Conservation (phyloP, 2,797 vertebrate species). For the Danio aesculapii region DNA sequence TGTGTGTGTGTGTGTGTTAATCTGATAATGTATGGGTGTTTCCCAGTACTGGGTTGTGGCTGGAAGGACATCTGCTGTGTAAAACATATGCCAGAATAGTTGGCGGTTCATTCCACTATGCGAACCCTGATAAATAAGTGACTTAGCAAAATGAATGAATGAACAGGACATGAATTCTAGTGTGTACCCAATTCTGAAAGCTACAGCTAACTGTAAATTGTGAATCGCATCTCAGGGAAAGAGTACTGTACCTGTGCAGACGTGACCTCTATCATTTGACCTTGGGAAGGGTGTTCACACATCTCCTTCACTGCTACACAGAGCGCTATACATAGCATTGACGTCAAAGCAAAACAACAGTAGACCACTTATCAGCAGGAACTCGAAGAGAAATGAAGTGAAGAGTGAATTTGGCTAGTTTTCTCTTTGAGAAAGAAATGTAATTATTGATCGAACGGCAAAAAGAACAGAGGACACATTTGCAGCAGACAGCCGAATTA, state of each 20-base stretch:
- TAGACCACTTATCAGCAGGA: constrained; percentile 54
- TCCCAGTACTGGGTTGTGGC: too few relatives aligned
- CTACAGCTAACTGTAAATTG: too few relatives aligned
- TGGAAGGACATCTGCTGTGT: too few relatives aligned
- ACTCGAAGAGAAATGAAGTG: constrained; percentile 38
- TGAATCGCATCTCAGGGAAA: neutral
- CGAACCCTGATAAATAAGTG: too few relatives aligned
- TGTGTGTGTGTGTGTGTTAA: too few relatives aligned
- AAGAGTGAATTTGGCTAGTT: constrained; percentile 33
- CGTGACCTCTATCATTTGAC: constrained; percentile 58
- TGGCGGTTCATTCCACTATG: too few relatives aligned
- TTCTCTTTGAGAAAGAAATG: constrained; percentile 48
- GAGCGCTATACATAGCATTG: constrained; percentile 53
- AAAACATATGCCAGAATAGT: too few relatives aligned
- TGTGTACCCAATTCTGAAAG: too few relatives aligned
- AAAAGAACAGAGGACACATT: constrained; percentile 51
- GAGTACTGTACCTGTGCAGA: neutral
- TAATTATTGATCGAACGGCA: constrained; percentile 60
- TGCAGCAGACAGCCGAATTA: constrained; percentile 56
- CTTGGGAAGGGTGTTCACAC: constrained; percentile 59
- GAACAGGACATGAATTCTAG: too few relatives aligned
- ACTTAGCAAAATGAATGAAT: too few relatives aligned
- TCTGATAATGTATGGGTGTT: too few relatives aligned
- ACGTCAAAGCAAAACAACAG: constrained; percentile 59
- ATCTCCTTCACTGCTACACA: constrained; percentile 45